phyloP scores from a whole-genome alignment of 2,113 vertebrate genomes.

The Chionis minor region DNA sequence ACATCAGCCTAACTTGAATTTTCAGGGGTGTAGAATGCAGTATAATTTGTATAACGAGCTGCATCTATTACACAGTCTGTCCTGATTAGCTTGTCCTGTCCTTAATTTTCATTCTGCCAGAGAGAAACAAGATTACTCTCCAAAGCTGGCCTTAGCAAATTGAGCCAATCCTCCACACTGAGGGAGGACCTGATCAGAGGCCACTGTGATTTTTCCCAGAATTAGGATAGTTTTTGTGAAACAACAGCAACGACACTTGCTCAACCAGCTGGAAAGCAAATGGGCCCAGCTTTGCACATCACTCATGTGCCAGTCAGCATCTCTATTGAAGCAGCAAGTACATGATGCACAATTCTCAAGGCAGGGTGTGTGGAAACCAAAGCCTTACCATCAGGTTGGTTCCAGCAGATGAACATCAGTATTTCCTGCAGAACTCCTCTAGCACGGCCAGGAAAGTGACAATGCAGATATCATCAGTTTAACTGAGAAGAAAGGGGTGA shows the following conservation, averaged over 20 bases:
- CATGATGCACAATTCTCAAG: neutral
- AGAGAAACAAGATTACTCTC: neutral
- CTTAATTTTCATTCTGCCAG: constrained; percentile 7
- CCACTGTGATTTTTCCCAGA: neutral
- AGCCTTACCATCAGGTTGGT: neutral
- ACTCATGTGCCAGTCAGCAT: neutral
- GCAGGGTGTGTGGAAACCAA: neutral
- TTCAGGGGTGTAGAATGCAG: neutral
- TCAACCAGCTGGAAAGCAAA: neutral
- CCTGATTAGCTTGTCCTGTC: neutral
- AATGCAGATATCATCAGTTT: neutral
- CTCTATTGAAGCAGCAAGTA: neutral
- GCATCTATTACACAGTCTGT: neutral
- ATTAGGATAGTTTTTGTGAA: neutral
- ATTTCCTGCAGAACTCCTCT: neutral
- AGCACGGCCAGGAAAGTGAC: neutral
- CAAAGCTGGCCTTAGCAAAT: neutral
- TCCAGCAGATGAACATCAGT: neutral
- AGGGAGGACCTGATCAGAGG: neutral
- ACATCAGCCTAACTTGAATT: neutral
- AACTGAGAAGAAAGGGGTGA: neutral
- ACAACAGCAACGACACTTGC: neutral
- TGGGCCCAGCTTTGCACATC: neutral
- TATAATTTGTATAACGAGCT: neutral
- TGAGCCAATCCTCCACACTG: neutral